These are phyloP conservation scores for Boloria selene DNA, from an alignment of 2,888 invertebrate species.

Conservation along the genomic window DNA sequence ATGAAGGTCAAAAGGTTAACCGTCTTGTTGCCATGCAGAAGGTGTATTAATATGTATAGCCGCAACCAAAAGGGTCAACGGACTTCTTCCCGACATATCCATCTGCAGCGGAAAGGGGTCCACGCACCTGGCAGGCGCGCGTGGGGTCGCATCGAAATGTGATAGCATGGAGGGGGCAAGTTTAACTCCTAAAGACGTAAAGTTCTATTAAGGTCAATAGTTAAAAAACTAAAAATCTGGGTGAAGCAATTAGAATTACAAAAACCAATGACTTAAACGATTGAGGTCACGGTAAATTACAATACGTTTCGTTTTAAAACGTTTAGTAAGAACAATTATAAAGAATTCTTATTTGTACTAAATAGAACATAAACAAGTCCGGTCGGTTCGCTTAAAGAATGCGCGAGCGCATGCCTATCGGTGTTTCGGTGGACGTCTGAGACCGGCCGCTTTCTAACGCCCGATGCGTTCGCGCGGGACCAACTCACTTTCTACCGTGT, in stretches of 20 bases:
- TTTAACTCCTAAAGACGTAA: conserved; percentile 24
- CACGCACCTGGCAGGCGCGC: conserved; percentile 70
- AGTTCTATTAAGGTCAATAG: no score
- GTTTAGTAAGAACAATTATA: not conserved
- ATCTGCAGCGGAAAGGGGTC: conserved; percentile 66
- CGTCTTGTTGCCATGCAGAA: conserved; percentile 36
- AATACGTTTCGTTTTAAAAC: conserved; percentile 1
- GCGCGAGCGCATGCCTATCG: conserved; percentile 61
- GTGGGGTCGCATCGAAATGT: conserved; percentile 62
- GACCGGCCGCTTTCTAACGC: conserved; percentile 75
- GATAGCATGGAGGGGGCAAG: conserved; percentile 54
- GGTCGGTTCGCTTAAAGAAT: conserved; percentile 57
- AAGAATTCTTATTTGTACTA: no score
- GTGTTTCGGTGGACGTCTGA: conserved; percentile 57
- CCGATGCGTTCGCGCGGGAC: conserved; percentile 67
- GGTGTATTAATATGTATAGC: conserved; percentile 39
- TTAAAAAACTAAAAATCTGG: no score
- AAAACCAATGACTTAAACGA: no score
- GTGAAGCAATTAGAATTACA: no score
- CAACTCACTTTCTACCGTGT: conserved; percentile 79
- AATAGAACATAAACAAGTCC: conserved; percentile 6
- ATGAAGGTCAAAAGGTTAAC: conserved; percentile 28
- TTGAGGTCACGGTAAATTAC: no score
- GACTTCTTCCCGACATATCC: conserved; percentile 48
- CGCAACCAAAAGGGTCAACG: conserved; percentile 47